These are phyloP conservation scores for Peromyscus aztecus DNA, from an alignment of 2,797 vertebrate genomes.

Conservation along the genomic window DNA sequence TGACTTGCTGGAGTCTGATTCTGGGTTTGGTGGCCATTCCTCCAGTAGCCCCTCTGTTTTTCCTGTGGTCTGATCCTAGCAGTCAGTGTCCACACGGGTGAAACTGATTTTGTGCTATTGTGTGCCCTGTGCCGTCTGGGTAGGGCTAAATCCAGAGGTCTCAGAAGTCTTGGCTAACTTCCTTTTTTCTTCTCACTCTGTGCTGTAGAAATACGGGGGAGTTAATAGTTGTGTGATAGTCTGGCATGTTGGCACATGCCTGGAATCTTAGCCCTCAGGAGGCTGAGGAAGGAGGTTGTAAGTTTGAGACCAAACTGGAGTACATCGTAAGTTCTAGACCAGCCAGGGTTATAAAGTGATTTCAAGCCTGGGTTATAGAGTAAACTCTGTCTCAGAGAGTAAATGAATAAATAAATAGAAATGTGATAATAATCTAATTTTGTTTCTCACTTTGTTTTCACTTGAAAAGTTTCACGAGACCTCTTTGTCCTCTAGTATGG, in stretches of 20 bases:
- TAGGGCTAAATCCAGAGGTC: neutral
- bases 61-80: neutral
- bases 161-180: neutral
- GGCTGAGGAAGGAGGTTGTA: neutral
- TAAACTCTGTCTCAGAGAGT: neutral
- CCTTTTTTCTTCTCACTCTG: neutral
- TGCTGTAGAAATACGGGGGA: neutral
- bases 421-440: neutral
- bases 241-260: neutral
- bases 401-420: neutral
- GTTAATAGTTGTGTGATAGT: neutral
- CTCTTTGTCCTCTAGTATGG: neutral
- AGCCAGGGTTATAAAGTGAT: neutral
- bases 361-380: neutral
- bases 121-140: neutral
- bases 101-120: neutral
- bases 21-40: neutral
- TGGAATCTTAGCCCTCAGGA: neutral
- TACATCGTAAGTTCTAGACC: neutral
- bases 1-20: neutral
- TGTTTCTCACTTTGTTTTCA: neutral
- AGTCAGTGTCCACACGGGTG: neutral
- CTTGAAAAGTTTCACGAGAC: constrained; percentile 17
- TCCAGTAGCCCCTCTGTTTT: neutral
- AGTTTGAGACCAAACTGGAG: neutral